Evolutionary conservation across 2,113 vertebrate genomes (phyloP).

Genomic region (Triplophysa rosa): DNA sequence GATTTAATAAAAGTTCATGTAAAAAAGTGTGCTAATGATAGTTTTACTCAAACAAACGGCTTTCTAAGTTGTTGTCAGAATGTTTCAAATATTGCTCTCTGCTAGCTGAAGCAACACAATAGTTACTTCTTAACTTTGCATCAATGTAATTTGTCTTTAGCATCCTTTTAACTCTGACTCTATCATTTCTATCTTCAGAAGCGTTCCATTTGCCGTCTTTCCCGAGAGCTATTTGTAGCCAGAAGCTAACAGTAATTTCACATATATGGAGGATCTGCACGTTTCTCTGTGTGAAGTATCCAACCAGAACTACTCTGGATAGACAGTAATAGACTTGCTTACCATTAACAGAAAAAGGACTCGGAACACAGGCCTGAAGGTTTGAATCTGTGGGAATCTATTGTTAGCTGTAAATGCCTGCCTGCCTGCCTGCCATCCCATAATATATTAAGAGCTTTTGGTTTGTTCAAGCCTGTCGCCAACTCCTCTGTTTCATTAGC

Average conservation of each 20-base stretch:
- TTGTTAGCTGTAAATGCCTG: conserved; percentile 56
- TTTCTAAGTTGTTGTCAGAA: no score
- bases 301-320: conserved; percentile 18
- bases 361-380: conserved; percentile 58
- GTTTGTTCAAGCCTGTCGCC: conserved; percentile 36
- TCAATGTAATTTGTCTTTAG: conserved; percentile 5
- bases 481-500: conserved; percentile 49
- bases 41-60: neutral
- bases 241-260: conserved; percentile 51
- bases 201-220: conserved; percentile 47
- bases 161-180: conserved; percentile 56
- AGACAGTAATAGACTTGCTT: conserved; percentile 60
- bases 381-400: conserved; percentile 55
- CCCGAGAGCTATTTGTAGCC: conserved; percentile 53
- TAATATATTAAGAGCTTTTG: conserved; percentile 44
- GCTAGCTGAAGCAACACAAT: neutral
- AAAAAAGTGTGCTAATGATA: neutral
- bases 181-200: conserved; percentile 56
- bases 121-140: neutral
- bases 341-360: conserved; percentile 63
- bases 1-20: neutral
- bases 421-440: conserved; percentile 33
- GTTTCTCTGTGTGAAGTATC: conserved; percentile 33
- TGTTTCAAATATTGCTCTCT: neutral
- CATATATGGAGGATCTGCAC: conserved; percentile 4